Conservation (phyloP, 2,797 vertebrate genomes). For the Mus minutoides region DNA sequence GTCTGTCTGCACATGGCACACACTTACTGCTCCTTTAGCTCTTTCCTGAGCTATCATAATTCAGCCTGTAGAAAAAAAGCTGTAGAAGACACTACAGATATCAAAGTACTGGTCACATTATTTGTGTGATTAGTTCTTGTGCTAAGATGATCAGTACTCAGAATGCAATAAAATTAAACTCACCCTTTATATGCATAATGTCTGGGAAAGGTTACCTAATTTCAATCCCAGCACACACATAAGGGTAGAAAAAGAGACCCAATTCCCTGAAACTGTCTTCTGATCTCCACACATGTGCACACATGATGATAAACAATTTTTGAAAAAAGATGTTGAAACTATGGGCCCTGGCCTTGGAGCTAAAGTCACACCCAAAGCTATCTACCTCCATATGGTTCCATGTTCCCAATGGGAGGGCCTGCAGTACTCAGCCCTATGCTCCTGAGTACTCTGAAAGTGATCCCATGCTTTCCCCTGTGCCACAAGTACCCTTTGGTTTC, state of each 20-base stretch:
- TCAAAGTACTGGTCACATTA: not conserved
- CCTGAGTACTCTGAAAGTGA: not conserved
- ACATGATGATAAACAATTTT: not conserved
- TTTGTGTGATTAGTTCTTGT: not conserved
- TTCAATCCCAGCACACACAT: not conserved
- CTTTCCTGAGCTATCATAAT: not conserved
- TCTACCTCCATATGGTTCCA: not conserved
- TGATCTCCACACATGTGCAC: not conserved
- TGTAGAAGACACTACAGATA: not conserved
- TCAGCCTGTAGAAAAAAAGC: slow-evolving; percentile 17
- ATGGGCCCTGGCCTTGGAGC: not conserved
- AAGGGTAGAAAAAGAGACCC: not conserved
- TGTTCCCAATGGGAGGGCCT: no score
- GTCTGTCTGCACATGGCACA: not conserved
- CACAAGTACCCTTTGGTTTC: not conserved
- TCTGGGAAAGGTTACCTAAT: not conserved
- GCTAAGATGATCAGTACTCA: not conserved
- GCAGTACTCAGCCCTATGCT: not conserved
- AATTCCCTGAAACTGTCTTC: not conserved
- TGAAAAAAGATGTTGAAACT: not conserved
- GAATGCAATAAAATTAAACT: slow-evolving; percentile 34
- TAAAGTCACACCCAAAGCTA: not conserved
- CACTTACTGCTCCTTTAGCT: not conserved
- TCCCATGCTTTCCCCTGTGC: not conserved
- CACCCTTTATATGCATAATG: not conserved